Percentiles rank a stretch among this genome's conserved stretches.
These are phyloP conservation scores for Artemia franciscana DNA, from an alignment of 1,140 invertebrate genomes.

Conservation along the genomic window DNA sequence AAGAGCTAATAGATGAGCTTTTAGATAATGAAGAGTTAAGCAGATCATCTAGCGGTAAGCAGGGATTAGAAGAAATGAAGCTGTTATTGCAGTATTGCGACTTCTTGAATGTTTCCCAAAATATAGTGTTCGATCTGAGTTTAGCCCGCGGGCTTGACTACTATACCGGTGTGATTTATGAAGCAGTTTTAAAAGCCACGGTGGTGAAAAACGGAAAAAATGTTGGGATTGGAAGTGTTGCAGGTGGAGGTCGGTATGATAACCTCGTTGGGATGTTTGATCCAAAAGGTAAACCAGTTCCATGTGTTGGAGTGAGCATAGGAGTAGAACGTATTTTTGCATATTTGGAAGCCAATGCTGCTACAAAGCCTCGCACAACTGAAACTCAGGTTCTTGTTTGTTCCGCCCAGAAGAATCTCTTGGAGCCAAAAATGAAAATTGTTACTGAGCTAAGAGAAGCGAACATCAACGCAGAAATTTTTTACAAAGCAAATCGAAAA, in stretches of 20 bases:
- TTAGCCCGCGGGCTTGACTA: constrained; percentile 94
- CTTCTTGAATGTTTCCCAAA: constrained; percentile 47
- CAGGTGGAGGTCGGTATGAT: constrained; percentile 93
- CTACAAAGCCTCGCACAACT: too few relatives aligned
- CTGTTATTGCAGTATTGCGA: constrained; percentile 66
- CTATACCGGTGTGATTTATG: constrained; percentile 97
- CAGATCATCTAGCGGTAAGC: constrained; percentile 12
- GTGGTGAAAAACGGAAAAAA: constrained; percentile 23
- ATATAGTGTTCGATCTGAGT: constrained; percentile 76
- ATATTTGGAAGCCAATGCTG: too few relatives aligned
- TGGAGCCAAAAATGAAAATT: too few relatives aligned
- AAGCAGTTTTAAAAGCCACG: constrained; percentile 57
- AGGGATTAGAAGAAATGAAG: constrained; percentile 46
- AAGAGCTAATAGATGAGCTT: constrained; percentile 48
- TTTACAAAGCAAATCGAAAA: too few relatives aligned
- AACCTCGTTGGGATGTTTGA: constrained; percentile 96
- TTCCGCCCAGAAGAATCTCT: too few relatives aligned
- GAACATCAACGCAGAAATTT: too few relatives aligned
- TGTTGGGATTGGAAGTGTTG: constrained; percentile 71
- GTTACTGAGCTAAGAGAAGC: too few relatives aligned
- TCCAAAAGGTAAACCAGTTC: constrained; percentile 47
- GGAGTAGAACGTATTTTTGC: too few relatives aligned
- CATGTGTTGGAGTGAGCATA: too few relatives aligned
- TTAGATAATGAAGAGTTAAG: constrained; percentile 12
- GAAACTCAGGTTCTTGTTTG: too few relatives aligned